Conservation (phyloP, 2,797 vertebrate species). For the Simalia tracyae region DNA sequence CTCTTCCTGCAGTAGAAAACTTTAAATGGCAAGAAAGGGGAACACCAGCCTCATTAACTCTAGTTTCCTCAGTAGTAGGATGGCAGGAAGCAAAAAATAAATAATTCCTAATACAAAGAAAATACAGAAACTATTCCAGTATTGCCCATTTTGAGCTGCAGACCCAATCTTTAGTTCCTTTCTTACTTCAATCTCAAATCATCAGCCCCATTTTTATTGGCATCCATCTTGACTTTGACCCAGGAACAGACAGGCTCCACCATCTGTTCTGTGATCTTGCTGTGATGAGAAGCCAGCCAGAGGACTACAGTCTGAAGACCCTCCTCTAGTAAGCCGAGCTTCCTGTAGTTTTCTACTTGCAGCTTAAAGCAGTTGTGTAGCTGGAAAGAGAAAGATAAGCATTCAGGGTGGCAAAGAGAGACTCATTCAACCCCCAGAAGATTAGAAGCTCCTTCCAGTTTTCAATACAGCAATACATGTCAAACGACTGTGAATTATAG, state of each 20-base stretch:
- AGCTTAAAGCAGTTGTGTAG: constrained; percentile 85
- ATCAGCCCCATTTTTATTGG: constrained; percentile 74
- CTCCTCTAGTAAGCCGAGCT: constrained; percentile 72
- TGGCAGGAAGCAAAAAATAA: not conserved
- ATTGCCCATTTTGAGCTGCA: not conserved
- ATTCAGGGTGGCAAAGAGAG: not conserved
- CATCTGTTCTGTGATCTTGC: constrained; percentile 70
- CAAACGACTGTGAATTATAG: not conserved
- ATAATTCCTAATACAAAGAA: not conserved
- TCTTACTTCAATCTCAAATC: constrained; percentile 81
- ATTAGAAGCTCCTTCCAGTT: not conserved
- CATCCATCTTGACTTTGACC: constrained; percentile 86
- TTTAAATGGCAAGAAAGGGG: not conserved
- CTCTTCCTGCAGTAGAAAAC: not conserved
- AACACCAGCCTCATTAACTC: not conserved
- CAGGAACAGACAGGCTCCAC: constrained; percentile 83
- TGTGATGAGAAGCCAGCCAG: constrained; percentile 81
- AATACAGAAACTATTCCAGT: not conserved
- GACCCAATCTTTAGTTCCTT: not conserved
- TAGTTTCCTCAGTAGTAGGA: not conserved
- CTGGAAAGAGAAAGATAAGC: constrained; percentile 64
- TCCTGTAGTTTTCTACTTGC: constrained; percentile 82
- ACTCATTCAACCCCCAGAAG: not conserved
- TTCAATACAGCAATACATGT: not conserved
- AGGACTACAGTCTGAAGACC: constrained; percentile 79